Evolutionary conservation across 2,888 invertebrate species (phyloP).

Genomic region (Epistrophella euchroma): DNA sequence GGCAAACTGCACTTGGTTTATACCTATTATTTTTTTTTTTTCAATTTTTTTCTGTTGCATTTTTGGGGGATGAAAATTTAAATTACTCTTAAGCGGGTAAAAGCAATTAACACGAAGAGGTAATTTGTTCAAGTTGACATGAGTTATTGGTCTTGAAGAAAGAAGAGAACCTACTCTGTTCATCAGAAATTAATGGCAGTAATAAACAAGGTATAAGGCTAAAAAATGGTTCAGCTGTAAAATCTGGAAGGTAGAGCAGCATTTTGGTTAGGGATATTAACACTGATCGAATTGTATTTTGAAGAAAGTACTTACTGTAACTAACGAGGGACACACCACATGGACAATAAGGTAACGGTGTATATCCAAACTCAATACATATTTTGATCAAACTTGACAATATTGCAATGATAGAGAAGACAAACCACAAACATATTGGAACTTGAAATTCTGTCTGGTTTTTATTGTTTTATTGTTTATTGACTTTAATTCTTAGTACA

Average conservation of each 20-base stretch:
- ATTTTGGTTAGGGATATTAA: neutral
- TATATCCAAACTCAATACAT: too few species aligned
- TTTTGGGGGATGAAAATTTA: conserved; percentile 24
- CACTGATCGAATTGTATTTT: neutral
- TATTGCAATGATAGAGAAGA: too few species aligned
- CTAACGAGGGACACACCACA: too few species aligned
- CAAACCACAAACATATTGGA: too few species aligned
- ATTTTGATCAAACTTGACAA: too few species aligned
- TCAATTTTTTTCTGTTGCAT: too few species aligned
- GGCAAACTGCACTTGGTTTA: conserved; percentile 20
- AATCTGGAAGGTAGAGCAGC: neutral
- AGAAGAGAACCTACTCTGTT: conserved; percentile 11
- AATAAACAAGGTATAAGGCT: conserved; percentile 65
- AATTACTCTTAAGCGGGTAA: conserved; percentile 65
- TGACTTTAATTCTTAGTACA: too few species aligned
- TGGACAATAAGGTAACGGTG: too few species aligned
- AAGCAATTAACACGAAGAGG: conserved; percentile 72
- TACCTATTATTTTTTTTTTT: conserved; percentile 6
- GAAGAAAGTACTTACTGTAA: too few species aligned
- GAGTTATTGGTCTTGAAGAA: conserved; percentile 59
- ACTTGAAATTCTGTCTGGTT: too few species aligned
- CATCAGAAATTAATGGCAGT: conserved; percentile 64
- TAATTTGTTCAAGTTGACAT: conserved; percentile 73
- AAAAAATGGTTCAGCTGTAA: neutral
- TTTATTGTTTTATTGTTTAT: too few species aligned